Base-by-base conservation (phyloP, 1,140 invertebrate species). In the Pachyrhynchus sulphureomaculatus region DNA sequence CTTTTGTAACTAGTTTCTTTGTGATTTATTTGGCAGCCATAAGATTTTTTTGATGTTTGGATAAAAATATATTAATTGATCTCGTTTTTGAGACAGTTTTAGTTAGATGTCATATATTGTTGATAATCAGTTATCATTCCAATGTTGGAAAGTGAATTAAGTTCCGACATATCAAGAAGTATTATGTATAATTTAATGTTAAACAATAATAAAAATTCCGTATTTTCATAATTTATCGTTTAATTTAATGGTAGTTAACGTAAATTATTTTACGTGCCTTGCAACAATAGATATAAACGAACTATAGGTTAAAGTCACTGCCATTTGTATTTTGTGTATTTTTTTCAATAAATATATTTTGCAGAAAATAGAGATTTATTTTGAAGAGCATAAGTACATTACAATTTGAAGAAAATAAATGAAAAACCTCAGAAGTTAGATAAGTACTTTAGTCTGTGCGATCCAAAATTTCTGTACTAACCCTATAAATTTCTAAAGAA, bases 311-410 rank as follows among this genome's bases (percentile, higher is more conserved):
- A 41, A 54, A 62, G 15, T 26, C 51, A 62, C 59, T 62, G 59
- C 59, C 59, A 62, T 62, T 42, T 55, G 39, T 62, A 47, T 36
- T 52, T 49, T 51, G 58, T 52, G 44, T 61, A 49, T 42, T 52
- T 62, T n/a, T 55, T 55, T 29, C 45, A 60, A 60, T 60, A 60
- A 60, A 60, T 34, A 37, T 37, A 34, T 42, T 60, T n/a, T n/a
- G n/a, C n/a, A n/a, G n/a, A n/a, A n/a, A n/a, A n/a, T n/a, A n/a
- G n/a, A n/a, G n/a, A n/a, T n/a, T n/a, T n/a, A n/a, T n/a, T n/a
- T n/a, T n/a, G n/a, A n/a, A n/a, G n/a, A n/a, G n/a, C n/a, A n/a
- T n/a, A n/a, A n/a, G n/a, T n/a, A n/a, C n/a, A n/a, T n/a, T n/a
- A n/a, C n/a, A n/a, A n/a, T n/a, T n/a, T n/a, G n/a, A n/a, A n/a